These are phyloP conservation scores for Harpegnathos saltator DNA, from an alignment of 1,140 invertebrate genomes.

Conservation along the genomic window DNA sequence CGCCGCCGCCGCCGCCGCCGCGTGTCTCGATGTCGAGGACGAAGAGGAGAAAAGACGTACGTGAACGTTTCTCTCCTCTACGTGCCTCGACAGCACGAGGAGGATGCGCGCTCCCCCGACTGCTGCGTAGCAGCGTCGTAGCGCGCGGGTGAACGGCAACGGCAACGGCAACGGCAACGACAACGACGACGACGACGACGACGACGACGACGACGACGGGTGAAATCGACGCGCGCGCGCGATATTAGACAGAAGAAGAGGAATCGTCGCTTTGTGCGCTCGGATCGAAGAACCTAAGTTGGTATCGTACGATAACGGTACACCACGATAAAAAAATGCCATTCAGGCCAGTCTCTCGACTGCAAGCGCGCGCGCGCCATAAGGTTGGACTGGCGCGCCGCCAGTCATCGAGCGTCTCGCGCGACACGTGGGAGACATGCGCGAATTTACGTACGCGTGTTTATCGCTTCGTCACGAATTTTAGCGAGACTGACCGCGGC, in stretches of 20 bases:
- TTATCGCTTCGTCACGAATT: conserved; percentile 43
- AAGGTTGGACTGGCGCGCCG: conserved; percentile 41
- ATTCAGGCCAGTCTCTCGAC: conserved; percentile 76
- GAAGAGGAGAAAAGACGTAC: not conserved
- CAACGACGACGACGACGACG: no score
- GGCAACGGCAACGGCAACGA: no score
- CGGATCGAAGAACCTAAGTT: conserved; percentile 70
- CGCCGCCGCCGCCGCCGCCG: no score
- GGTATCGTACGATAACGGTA: conserved; percentile 78
- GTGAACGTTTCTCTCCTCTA: no score
- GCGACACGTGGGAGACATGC: not conserved
- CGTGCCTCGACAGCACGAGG: not conserved
- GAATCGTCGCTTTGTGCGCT: conserved; percentile 18
- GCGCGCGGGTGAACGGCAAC: no score
- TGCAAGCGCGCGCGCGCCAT: conserved; percentile 46
- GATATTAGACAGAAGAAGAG: conserved; percentile 14
- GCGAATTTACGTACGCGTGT: not conserved
- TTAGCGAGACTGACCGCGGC: conserved; percentile 7
- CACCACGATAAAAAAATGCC: conserved; percentile 80
- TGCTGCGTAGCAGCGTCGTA: no score
- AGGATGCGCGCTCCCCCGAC: conserved; percentile 6
- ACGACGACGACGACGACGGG: conserved; percentile 42
- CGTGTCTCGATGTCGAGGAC: no score
- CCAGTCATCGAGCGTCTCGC: conserved; percentile 36
- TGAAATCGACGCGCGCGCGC: conserved; percentile 54